These are phyloP conservation scores for Morinoia aosen DNA, from an alignment of 2,888 invertebrate genomes.

Conservation along the genomic window DNA sequence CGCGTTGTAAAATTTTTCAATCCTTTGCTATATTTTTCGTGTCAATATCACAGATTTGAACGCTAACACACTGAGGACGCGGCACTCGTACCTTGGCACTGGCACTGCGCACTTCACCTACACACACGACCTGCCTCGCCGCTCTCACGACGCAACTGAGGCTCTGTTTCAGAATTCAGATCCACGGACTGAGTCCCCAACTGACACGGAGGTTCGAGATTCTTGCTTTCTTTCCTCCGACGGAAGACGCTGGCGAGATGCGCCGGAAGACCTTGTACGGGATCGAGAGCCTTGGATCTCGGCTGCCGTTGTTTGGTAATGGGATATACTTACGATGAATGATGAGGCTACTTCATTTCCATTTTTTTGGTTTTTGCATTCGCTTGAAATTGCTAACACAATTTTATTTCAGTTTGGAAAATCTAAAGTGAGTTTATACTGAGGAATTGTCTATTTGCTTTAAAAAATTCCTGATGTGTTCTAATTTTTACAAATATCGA, in stretches of 20 bases:
- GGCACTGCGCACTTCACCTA: background rate
- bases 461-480: no score
- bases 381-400: no score
- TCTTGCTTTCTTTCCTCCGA: background rate
- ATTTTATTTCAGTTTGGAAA: no score
- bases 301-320: background rate
- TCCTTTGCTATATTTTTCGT: background rate
- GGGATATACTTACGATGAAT: background rate
- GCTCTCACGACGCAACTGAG: slow-evolving; percentile 20
- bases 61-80: background rate
- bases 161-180: background rate
- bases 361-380: no score
- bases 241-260: background rate
- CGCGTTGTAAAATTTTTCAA: background rate
- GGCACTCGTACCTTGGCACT: background rate
- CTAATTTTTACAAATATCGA: no score
- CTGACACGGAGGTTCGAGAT: background rate
- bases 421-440: no score
- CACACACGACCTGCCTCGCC: background rate
- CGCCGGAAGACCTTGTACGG: slow-evolving; percentile 22
- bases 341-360: background rate
- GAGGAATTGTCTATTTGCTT: no score
- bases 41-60: background rate
- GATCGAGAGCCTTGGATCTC: background rate
- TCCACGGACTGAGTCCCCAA: no score